These are phyloP conservation scores for Chrysolina oricalcia DNA, from an alignment of 2,888 invertebrate genomes.

Conservation along the genomic window DNA sequence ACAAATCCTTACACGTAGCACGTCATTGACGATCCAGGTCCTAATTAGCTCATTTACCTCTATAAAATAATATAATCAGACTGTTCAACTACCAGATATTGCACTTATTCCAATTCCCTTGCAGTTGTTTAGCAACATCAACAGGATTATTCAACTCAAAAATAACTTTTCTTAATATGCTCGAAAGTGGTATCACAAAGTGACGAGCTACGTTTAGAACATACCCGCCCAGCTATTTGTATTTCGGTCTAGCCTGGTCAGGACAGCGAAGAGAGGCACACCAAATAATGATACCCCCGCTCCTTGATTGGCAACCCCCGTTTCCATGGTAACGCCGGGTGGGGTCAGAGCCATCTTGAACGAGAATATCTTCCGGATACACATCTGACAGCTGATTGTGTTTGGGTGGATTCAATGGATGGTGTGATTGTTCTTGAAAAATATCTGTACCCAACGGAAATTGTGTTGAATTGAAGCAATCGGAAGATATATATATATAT, in stretches of 20 bases:
- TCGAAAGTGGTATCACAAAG: not conserved
- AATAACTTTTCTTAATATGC: not conserved
- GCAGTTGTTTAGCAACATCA: too few species aligned
- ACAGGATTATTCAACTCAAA: too few species aligned
- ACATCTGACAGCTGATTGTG: slow-evolving; percentile 50
- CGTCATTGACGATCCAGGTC: not conserved
- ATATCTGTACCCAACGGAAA: too few species aligned
- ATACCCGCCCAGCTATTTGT: slow-evolving; percentile 1
- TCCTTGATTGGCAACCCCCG: slow-evolving; percentile 65
- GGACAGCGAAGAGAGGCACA: slow-evolving; percentile 51
- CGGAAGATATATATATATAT: too few species aligned
- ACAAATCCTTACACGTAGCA: not conserved
- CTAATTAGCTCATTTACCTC: too few species aligned
- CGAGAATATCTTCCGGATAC: slow-evolving; percentile 55
- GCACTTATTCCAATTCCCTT: too few species aligned
- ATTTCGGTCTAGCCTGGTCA: slow-evolving; percentile 36
- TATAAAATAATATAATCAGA: not conserved
- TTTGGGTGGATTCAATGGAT: not conserved
- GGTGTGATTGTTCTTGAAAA: too few species aligned
- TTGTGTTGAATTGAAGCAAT: too few species aligned
- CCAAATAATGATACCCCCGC: slow-evolving; percentile 63
- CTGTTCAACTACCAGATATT: too few species aligned
- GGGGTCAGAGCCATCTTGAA: slow-evolving; percentile 71
- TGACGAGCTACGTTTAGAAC: not conserved
- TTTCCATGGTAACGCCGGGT: slow-evolving; percentile 69